Conservation (phyloP, 92 coral and sea anemone genomes). For the Nematostella vectensis region DNA sequence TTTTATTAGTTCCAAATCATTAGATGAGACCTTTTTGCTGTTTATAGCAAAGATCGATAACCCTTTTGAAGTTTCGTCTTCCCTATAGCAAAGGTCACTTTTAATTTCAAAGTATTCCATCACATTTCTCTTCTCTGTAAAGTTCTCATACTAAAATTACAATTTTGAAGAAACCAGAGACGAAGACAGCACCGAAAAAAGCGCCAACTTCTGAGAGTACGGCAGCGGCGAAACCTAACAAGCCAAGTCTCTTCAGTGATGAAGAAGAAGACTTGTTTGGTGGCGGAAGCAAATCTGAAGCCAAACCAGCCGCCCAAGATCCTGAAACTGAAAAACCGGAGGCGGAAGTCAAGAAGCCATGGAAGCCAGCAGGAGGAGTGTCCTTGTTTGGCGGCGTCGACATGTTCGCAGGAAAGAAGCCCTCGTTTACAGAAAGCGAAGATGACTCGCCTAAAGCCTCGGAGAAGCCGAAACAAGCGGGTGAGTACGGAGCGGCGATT, state of each 20-base stretch:
- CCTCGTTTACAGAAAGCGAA: constrained; percentile 48
- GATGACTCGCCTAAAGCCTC: constrained; percentile 7
- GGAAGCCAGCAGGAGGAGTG: constrained; percentile 76
- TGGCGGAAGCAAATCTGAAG: constrained; percentile 8
- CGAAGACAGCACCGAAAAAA: neutral
- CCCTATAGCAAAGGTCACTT: too few species aligned
- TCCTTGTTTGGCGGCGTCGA: constrained; percentile 92
- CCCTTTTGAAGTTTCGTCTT: too few species aligned
- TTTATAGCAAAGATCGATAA: too few species aligned
- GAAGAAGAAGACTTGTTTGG: constrained; percentile 69
- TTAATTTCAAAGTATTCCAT: too few species aligned
- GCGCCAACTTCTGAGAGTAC: constrained; percentile 1
- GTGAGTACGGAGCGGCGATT: constrained; percentile 16
- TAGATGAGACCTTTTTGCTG: too few species aligned
- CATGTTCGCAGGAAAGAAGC: constrained; percentile 86
- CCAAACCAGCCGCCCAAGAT: constrained; percentile 16
- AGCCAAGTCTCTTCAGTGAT: constrained; percentile 65
- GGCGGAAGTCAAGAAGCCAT: constrained; percentile 35
- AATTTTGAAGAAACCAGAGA: too few species aligned
- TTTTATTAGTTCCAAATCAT: too few species aligned
- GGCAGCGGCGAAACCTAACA: constrained; percentile 25
- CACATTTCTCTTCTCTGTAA: too few species aligned
- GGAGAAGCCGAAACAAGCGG: constrained; percentile 13
- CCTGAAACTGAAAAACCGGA: constrained; percentile 43
- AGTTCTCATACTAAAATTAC: too few species aligned